phyloP scores from a whole-genome alignment of 2,113 vertebrate genomes.

The Coreoperca whiteheadi region DNA sequence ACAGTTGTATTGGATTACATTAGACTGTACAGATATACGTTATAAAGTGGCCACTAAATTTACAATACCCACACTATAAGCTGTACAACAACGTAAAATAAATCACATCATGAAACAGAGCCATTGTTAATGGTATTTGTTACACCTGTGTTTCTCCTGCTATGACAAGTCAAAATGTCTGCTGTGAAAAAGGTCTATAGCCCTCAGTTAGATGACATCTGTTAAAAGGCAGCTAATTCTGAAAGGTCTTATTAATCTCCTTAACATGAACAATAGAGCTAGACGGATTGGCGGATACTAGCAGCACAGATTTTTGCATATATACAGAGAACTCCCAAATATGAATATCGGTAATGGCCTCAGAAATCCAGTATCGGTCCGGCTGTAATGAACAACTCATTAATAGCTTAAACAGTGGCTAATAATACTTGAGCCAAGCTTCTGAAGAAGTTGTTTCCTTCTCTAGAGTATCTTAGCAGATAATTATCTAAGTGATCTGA shows the following conservation, averaged over 20 bases:
- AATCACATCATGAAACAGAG: not conserved
- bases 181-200: not conserved
- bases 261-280: too few relatives aligned
- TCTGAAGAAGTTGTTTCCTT: constrained; percentile 1
- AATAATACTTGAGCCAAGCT: not conserved
- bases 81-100: too few relatives aligned
- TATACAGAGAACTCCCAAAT: not conserved
- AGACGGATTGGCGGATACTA: too few relatives aligned
- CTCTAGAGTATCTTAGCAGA: not conserved
- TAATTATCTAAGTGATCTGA: not conserved
- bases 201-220: not conserved
- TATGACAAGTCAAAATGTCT: not conserved
- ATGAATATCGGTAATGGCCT: not conserved
- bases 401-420: not conserved
- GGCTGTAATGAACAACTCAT: too few relatives aligned
- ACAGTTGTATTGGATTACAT: too few relatives aligned
- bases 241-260: too few relatives aligned
- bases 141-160: not conserved
- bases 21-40: too few relatives aligned
- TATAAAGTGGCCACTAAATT: too few relatives aligned
- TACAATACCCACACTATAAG: not conserved
- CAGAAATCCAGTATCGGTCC: not conserved
- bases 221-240: not conserved
- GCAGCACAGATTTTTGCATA: not conserved
- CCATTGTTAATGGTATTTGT: not conserved